phyloP scores from a whole-genome alignment of 2,797 vertebrate genomes.

The Gouania willdenowi region DNA sequence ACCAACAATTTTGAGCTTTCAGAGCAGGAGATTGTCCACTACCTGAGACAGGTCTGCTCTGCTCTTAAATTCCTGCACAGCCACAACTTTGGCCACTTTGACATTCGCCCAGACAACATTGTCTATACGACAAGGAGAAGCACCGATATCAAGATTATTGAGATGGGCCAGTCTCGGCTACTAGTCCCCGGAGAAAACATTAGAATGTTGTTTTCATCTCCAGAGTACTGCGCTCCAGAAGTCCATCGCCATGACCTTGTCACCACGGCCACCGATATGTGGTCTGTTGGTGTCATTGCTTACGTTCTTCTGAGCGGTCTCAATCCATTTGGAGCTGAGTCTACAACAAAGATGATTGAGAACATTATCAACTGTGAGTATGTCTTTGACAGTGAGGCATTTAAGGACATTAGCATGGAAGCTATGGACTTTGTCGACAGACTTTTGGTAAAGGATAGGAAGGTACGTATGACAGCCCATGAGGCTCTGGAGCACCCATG shows the following conservation, averaged over 20 bases:
- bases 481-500: slow-evolving; percentile 93
- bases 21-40: slow-evolving; percentile 92
- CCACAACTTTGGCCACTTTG: slow-evolving; percentile 90
- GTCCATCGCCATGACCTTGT: slow-evolving; percentile 91
- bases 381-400: slow-evolving; percentile 92
- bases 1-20: slow-evolving; percentile 89
- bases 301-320: slow-evolving; percentile 92
- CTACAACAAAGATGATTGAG: slow-evolving; percentile 90
- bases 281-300: slow-evolving; percentile 92
- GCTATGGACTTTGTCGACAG: slow-evolving; percentile 98
- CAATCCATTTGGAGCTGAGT: slow-evolving; percentile 96
- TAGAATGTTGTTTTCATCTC: slow-evolving; percentile 89
- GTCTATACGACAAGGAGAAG: slow-evolving; percentile 92
- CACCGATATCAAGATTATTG: slow-evolving; percentile 88
- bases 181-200: slow-evolving; percentile 94
- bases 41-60: slow-evolving; percentile 89
- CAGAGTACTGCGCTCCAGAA: slow-evolving; percentile 95
- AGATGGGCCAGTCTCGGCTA: slow-evolving; percentile 95
- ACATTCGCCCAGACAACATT: slow-evolving; percentile 95
- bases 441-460: slow-evolving; percentile 90
- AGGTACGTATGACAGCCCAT: slow-evolving; percentile 92
- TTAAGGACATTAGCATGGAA: slow-evolving; percentile 89
- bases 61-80: slow-evolving; percentile 88
- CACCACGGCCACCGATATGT: slow-evolving; percentile 94
- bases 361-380: slow-evolving; percentile 94